These are phyloP conservation scores for Pseudorhombus dupliciocellatus DNA, from an alignment of 2,113 vertebrate genomes.

Conservation along the genomic window DNA sequence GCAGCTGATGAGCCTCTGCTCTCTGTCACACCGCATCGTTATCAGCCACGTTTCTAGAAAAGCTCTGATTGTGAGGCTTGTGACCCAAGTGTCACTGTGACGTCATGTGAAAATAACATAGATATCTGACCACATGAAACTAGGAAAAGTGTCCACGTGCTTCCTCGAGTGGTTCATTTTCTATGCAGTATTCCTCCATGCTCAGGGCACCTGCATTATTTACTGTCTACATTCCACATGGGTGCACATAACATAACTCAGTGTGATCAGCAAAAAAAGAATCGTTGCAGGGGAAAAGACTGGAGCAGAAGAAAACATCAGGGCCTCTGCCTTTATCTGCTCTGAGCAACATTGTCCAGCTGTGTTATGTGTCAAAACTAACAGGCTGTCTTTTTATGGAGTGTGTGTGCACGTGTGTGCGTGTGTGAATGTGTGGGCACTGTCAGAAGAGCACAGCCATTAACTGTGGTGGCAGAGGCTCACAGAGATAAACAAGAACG, in stretches of 20 bases:
- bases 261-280: neutral
- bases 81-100: neutral
- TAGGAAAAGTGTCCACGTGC: neutral
- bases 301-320: conserved; percentile 5
- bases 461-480: conserved; percentile 19
- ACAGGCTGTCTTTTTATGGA: neutral
- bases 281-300: neutral
- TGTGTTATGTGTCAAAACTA: neutral
- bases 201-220: neutral
- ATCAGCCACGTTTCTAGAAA: conserved; percentile 5
- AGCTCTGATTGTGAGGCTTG: neutral
- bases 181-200: neutral
- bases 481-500: conserved; percentile 13
- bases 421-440: neutral
- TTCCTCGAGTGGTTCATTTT: neutral
- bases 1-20: conserved; percentile 6
- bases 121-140: neutral
- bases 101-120: neutral
- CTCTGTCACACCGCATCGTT: conserved; percentile 7
- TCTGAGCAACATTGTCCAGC: neutral
- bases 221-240: conserved; percentile 8
- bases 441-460: conserved; percentile 20
- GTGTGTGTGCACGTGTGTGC: neutral
- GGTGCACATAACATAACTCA: neutral
- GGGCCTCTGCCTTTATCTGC: neutral